A percentile compares a stretch with the other conserved stretches of the same genome.
Conservation (phyloP, 2,888 invertebrate species). For the Synergus umbraculus region DNA sequence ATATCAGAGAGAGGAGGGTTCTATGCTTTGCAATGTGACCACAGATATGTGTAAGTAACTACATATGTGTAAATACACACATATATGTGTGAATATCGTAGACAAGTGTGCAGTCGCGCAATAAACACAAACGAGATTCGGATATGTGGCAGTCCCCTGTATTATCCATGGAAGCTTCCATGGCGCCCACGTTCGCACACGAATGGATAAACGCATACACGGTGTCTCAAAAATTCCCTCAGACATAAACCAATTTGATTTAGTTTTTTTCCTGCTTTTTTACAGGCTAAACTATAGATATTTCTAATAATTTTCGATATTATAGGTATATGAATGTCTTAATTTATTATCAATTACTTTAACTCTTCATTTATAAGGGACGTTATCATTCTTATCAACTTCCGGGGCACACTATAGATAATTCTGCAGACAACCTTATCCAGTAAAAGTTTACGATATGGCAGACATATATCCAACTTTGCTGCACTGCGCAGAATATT, state of each 20-base stretch:
- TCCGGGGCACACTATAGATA: not conserved
- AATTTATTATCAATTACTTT: too few relatives aligned
- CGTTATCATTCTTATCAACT: not conserved
- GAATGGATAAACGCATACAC: not conserved
- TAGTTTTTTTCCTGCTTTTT: too few relatives aligned
- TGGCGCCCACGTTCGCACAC: not conserved
- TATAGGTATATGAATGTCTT: too few relatives aligned
- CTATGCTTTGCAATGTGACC: not conserved
- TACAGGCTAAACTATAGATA: too few relatives aligned
- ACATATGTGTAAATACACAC: not conserved
- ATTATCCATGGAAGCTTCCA: not conserved
- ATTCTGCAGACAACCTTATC: not conserved
- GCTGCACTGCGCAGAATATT: not conserved
- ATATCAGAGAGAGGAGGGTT: constrained; percentile 3
- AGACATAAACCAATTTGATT: not conserved
- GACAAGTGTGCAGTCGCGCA: not conserved
- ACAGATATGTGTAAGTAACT: not conserved
- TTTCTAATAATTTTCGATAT: too few relatives aligned
- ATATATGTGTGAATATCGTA: not conserved
- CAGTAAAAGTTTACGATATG: not conserved
- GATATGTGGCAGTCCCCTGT: not conserved
- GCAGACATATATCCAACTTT: not conserved
- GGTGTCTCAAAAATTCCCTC: not conserved
- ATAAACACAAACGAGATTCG: constrained; percentile 3
- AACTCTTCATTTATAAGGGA: not conserved